These are phyloP conservation scores for Lysandra coridon DNA, from an alignment of 2,888 invertebrate genomes.

Conservation along the genomic window DNA sequence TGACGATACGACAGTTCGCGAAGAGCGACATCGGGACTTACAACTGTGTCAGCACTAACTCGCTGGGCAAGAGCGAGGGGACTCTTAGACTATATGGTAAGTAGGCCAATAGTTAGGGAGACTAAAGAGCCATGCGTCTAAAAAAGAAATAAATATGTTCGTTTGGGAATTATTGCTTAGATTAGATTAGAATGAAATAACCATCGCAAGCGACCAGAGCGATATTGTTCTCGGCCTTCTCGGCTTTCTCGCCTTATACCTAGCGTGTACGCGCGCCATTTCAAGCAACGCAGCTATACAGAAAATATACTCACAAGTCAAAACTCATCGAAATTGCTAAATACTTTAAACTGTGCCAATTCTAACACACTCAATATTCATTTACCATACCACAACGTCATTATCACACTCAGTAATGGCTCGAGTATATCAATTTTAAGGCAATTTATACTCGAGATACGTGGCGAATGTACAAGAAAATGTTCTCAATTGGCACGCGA, in stretches of 20 bases:
- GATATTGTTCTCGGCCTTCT: too few relatives aligned
- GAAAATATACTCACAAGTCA: neutral
- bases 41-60: constrained; percentile 90
- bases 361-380: neutral
- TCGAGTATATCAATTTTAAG: constrained; percentile 16
- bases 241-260: too few relatives aligned
- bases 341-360: neutral
- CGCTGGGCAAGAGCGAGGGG: constrained; percentile 88
- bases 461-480: constrained; percentile 33
- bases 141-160: too few relatives aligned
- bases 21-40: constrained; percentile 83
- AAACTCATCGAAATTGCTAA: neutral
- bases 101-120: constrained; percentile 33
- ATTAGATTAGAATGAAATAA: too few relatives aligned
- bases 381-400: neutral
- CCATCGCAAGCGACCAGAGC: too few relatives aligned
- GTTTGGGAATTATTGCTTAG: too few relatives aligned
- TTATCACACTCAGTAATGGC: neutral
- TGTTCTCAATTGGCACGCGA: constrained; percentile 40
- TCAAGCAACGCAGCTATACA: too few relatives aligned
- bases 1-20: constrained; percentile 82
- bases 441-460: constrained; percentile 31
- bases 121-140: too few relatives aligned
- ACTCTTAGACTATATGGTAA: constrained; percentile 85
- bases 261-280: too few relatives aligned